These are phyloP conservation scores for Pseudomyrmex flavicornis DNA, from an alignment of 1,140 invertebrate species.

Conservation along the genomic window DNA sequence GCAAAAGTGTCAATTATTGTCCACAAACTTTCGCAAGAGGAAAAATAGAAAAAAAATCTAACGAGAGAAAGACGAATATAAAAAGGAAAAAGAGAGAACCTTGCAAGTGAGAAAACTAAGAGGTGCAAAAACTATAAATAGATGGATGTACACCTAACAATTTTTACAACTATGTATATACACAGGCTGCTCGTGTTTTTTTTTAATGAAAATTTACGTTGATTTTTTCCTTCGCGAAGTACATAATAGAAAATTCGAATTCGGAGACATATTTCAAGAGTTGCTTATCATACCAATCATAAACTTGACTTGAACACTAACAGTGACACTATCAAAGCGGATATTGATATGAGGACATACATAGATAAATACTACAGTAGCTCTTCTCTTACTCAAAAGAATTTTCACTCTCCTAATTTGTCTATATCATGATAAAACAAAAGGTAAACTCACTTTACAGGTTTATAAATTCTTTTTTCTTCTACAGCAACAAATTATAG, in stretches of 20 bases:
- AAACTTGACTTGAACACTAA: slow-evolving; percentile 25
- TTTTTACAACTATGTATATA: slow-evolving; percentile 52
- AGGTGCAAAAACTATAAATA: slow-evolving; percentile 36
- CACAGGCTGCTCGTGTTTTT: neutral
- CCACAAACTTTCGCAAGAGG: too few relatives aligned
- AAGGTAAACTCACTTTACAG: too few relatives aligned
- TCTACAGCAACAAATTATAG: too few relatives aligned
- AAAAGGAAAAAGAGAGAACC: neutral
- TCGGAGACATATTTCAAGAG: neutral
- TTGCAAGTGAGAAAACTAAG: slow-evolving; percentile 1
- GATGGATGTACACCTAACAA: slow-evolving; percentile 33
- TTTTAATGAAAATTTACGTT: neutral
- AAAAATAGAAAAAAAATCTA: neutral
- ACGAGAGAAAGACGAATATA: neutral
- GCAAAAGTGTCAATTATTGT: too few relatives aligned
- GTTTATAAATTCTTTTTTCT: too few relatives aligned
- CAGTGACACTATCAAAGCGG: slow-evolving; percentile 31
- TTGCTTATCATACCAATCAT: slow-evolving; percentile 7
- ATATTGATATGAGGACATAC: slow-evolving; percentile 43
- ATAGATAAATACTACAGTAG: neutral
- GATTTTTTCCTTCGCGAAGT: neutral
- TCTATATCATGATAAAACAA: too few relatives aligned
- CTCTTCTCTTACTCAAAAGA: too few relatives aligned
- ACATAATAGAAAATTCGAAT: slow-evolving; percentile 26
- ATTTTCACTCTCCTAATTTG: too few relatives aligned